phyloP scores from a whole-genome alignment of 1,140 invertebrate genomes.

The Dysdera silvatica region DNA sequence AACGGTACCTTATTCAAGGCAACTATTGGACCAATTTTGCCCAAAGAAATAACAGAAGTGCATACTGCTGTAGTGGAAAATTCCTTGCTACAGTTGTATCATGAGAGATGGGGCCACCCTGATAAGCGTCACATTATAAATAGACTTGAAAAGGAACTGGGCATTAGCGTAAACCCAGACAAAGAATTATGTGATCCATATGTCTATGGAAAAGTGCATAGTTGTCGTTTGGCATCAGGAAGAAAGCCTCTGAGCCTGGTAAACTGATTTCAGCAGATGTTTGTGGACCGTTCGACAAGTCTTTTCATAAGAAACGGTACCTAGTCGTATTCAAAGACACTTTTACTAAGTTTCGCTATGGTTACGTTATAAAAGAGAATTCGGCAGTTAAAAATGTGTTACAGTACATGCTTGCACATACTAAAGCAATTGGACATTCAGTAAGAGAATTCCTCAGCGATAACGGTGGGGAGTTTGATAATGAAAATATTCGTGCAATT shows the following conservation, averaged over 20 bases:
- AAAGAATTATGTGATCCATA: not conserved
- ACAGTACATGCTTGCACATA: slow-evolving; percentile 1
- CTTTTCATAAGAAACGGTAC: slow-evolving; percentile 4
- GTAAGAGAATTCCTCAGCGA: slow-evolving; percentile 15
- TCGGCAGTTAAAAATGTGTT: not conserved
- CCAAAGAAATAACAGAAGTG: not conserved
- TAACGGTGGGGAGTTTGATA: slow-evolving; percentile 25
- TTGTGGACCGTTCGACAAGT: slow-evolving; percentile 15
- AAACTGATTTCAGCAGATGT: slow-evolving; percentile 11
- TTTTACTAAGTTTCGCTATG: slow-evolving; percentile 1
- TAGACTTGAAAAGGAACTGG: not conserved
- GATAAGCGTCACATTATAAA: not conserved
- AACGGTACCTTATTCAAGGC: not conserved
- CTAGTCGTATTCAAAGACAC: slow-evolving; percentile 21
- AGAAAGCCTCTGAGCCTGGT: not conserved
- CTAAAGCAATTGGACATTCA: not conserved
- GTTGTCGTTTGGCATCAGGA: slow-evolving; percentile 1
- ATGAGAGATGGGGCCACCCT: slow-evolving; percentile 2
- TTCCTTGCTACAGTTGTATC: slow-evolving; percentile 10
- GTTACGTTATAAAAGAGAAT: slow-evolving; percentile 14
- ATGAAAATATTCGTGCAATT: not conserved
- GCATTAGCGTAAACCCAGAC: not conserved
- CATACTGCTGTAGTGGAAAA: not conserved
- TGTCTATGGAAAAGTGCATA: slow-evolving; percentile 5
- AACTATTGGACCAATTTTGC: not conserved